Evolutionary conservation across 64 coral and sea anemone species (phyloP), one percentile per base, ranked within the genome.

Genomic region (Porites australiensis): DNA sequence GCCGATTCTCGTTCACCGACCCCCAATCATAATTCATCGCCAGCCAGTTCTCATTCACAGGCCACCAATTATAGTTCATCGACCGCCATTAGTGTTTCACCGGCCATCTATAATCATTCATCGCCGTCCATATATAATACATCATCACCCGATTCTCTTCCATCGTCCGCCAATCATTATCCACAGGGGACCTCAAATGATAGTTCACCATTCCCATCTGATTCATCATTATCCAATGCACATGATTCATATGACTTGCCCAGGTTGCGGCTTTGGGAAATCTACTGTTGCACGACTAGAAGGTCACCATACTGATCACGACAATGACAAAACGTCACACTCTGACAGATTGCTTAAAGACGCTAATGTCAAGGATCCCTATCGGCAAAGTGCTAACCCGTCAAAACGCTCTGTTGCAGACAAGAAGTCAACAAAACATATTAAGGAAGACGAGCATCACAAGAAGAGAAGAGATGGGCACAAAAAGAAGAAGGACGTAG

Each of bases 11-110:
- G 88, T 99, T 7, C 98, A 96, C 48, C 94, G 98, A 44, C 79
- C 94, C 71, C 98, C 98, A n/a, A 99, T 99, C 20, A 93, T 99
- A 86, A 99, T 99, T 68, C 98, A 94, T 85, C 92, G 98, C 49
- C 94, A 89, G 43, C 98, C 98, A 44, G 21, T 99, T 49, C 77
- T 99, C 13, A 94, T 96, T 66, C 98, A 96, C 49, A 83, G 94
- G 70, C 66, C 90, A 13, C 98, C 98, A 18, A 90, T 99, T 50
- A 94, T 99, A 16, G 92, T 99, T 73, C 98, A 92, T 58, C 90
- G 98, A 37, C 98, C 98, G 20, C 91, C 95, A 16, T 62, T 99
- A 43, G 82, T 99, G 27, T 91, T 96, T 75, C 98, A 99, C 77
- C 95, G 94, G 45, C 98, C 95, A 79, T 78, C 94, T 11, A 87